phyloP scores from a whole-genome alignment of 2,797 vertebrate genomes.

The Zenarchopterus dispar region DNA sequence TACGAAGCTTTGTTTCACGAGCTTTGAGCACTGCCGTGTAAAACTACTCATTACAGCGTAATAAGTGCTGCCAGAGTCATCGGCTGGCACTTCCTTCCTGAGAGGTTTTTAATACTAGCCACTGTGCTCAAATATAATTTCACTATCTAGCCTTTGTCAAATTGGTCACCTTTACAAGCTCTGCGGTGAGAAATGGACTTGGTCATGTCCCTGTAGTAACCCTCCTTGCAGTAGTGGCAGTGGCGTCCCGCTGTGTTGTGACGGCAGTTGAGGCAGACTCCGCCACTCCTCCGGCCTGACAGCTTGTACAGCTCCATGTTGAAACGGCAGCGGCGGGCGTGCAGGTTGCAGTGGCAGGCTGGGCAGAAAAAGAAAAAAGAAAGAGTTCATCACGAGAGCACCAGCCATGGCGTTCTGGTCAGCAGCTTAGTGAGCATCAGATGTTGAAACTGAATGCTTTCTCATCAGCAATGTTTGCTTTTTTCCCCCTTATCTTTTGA shows the following conservation, averaged over 20 bases:
- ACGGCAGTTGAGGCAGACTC: slow-evolving; percentile 96
- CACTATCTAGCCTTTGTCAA: not conserved
- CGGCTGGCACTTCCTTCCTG: too few species aligned
- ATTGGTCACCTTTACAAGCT: slow-evolving; percentile 91
- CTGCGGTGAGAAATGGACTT: slow-evolving; percentile 95
- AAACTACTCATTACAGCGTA: too few species aligned
- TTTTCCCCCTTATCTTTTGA: too few species aligned
- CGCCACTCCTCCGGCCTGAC: slow-evolving; percentile 93
- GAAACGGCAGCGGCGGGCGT: slow-evolving; percentile 96
- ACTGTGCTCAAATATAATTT: not conserved
- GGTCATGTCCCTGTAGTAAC: slow-evolving; percentile 96
- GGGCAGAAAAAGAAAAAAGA: slow-evolving; percentile 20
- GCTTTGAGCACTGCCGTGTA: too few species aligned
- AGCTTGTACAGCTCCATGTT: slow-evolving; percentile 99
- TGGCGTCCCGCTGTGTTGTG: slow-evolving; percentile 97
- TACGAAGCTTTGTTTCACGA: too few species aligned
- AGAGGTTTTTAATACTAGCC: not conserved
- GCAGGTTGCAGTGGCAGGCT: slow-evolving; percentile 98
- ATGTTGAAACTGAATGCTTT: too few species aligned
- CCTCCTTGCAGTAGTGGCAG: slow-evolving; percentile 99
- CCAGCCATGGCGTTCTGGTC: not conserved
- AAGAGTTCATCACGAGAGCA: not conserved
- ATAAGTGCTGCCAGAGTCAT: too few species aligned
- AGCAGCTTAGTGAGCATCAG: too few species aligned
- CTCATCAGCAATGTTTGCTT: too few species aligned